Percentiles rank a stretch among this genome's conserved stretches.
Evolutionary conservation across 2,888 invertebrate species (phyloP).

Genomic region (Strigamia crassipes): DNA sequence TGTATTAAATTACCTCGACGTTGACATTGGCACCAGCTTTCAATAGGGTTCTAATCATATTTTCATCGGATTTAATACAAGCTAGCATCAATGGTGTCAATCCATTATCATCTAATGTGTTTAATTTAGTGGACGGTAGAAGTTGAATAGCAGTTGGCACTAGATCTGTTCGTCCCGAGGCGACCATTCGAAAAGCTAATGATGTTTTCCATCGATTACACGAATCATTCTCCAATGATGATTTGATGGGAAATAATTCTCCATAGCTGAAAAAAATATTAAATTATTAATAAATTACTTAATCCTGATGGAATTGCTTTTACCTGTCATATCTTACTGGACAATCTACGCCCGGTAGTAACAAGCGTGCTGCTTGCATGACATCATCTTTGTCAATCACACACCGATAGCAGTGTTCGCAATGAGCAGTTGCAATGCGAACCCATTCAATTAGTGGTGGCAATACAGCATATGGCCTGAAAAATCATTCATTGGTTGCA

Average conservation of each 20-base stretch:
- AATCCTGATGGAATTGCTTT: not conserved
- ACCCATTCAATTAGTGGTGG: conserved; percentile 92
- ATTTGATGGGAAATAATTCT: conserved; percentile 1
- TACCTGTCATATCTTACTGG: conserved; percentile 76
- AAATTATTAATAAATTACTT: not conserved
- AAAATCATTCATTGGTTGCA: not conserved
- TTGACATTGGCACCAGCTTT: conserved; percentile 82
- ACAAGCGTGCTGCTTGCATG: conserved; percentile 81
- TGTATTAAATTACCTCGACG: conserved; percentile 68
- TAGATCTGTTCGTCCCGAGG: conserved; percentile 78
- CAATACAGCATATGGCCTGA: conserved; percentile 78
- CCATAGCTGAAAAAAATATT: not conserved
- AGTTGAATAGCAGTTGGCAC: conserved; percentile 76
- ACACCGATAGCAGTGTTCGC: conserved; percentile 76
- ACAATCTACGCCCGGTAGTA: conserved; percentile 87
- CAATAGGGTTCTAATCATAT: conserved; percentile 72
- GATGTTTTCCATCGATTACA: conserved; percentile 14
- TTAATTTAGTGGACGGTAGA: conserved; percentile 73
- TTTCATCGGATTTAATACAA: conserved; percentile 77
- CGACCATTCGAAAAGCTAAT: conserved; percentile 78
- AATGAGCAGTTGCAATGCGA: conserved; percentile 79
- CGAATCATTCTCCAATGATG: conserved; percentile 1
- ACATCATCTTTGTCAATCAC: conserved; percentile 84
- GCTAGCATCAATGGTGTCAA: conserved; percentile 84
- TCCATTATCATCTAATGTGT: conserved; percentile 77